A percentile compares a stretch with the other conserved stretches of the same genome.
These are phyloP conservation scores for Elephantulus edwardii DNA, from an alignment of 2,113 vertebrate genomes.

Conservation along the genomic window DNA sequence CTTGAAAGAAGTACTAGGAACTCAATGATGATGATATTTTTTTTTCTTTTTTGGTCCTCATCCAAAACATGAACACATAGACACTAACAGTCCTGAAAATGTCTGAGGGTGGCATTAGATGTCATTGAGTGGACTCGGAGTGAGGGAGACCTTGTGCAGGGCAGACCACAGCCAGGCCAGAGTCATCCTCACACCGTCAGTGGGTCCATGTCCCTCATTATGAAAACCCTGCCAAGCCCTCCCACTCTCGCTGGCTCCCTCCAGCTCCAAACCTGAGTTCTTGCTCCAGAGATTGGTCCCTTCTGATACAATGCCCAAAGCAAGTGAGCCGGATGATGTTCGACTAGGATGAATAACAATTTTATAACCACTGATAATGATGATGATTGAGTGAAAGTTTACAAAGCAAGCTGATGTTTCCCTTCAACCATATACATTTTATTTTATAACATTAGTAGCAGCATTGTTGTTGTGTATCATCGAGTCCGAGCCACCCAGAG, in stretches of 20 bases:
- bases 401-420: too few species aligned
- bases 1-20: conserved; percentile 15
- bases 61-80: not conserved
- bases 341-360: not conserved
- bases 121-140: too few species aligned
- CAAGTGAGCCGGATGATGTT: not conserved
- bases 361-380: too few species aligned
- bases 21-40: not conserved
- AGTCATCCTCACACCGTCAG: not conserved
- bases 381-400: too few species aligned
- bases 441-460: too few species aligned
- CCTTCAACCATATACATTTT: too few species aligned
- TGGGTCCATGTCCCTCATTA: not conserved
- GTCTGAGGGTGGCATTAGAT: not conserved
- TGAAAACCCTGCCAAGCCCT: not conserved
- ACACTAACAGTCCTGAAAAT: conserved; percentile 19
- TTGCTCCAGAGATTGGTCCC: not conserved
- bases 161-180: too few species aligned
- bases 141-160: not conserved
- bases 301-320: not conserved
- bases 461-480: too few species aligned
- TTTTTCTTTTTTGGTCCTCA: not conserved
- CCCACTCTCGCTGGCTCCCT: not conserved
- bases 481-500: too few species aligned
- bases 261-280: not conserved